Base-by-base conservation (phyloP, 2,113 vertebrate species). In the Microcebus jonahi region DNA sequence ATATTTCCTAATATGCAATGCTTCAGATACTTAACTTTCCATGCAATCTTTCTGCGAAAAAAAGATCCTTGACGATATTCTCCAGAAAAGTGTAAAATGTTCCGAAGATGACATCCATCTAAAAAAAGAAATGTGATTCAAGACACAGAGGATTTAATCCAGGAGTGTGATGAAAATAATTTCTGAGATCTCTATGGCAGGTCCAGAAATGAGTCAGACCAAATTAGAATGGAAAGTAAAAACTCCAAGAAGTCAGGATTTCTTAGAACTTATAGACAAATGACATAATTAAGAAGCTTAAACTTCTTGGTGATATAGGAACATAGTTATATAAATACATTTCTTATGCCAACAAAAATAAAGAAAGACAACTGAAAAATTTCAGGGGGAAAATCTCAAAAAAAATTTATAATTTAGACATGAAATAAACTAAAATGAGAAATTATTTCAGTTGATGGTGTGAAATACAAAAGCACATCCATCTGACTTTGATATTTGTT, bases 51-150 rank as follows among this genome's bases (percentile, higher is more conserved):
- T 63, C 68, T 82, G 15, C 8, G 34, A 53, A 55, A 81, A 36
- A 73, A 53, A 94, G 55, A 75, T 18, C 21, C 71, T 12, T 79
- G 55, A 95, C 39, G 70, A 65, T 70, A 36, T 53, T 88, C 34
- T 88, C 34, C 73, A 88, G 48, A 21, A 97, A 90, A 80, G 23
- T 53, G 6, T 65, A 96, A 73, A 90, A 90, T 80, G 18, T 88
- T 95, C 45, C 57, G 57, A 84, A 79, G 88, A 29, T 67, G 29
- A 71, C 13, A 80, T 77, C 18, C 10, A 71, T 29, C 68, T 53
- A 48, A 76, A 89, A 80, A 87, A 57, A 80, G 29, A 82, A 86
- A 82, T n/a, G 5, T 70, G 53, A 90, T 67, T 91, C 67, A 76
- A 70, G 84, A 75, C 68, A 92, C 8, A 91, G 36, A 94, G 59